Conservation (phyloP, 1,140 invertebrate species). For the Nylanderia fulva region DNA sequence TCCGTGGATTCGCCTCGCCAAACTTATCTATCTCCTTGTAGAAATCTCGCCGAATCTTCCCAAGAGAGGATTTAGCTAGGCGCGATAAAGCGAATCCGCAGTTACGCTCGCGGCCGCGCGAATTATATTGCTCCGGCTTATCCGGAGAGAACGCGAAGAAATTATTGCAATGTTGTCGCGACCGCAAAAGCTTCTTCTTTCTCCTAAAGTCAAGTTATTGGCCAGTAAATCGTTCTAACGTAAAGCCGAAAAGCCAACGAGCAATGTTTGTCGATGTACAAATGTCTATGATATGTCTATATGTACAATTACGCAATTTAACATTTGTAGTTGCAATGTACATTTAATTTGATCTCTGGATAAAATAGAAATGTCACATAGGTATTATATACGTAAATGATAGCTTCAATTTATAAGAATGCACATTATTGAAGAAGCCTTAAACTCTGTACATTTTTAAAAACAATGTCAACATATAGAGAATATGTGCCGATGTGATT, state of each 20-base stretch:
- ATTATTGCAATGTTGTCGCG: constrained; percentile 31
- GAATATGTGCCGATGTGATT: neutral
- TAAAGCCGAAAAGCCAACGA: too few species aligned
- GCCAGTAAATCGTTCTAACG: neutral
- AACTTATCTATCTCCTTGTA: constrained; percentile 72
- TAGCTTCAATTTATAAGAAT: neutral
- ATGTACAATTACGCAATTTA: neutral
- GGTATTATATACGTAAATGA: neutral
- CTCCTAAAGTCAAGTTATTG: neutral
- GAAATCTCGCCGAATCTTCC: constrained; percentile 70
- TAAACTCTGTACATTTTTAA: neutral
- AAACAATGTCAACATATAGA: neutral
- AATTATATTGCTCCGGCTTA: constrained; percentile 52
- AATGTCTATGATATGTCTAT: neutral
- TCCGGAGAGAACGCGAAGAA: constrained; percentile 27
- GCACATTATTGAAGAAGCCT: neutral
- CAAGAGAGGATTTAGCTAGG: constrained; percentile 61
- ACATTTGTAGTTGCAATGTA: neutral
- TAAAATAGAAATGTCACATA: neutral
- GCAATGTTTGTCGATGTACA: neutral
- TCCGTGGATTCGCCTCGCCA: constrained; percentile 38
- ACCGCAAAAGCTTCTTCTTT: neutral
- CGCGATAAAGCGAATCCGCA: constrained; percentile 67
- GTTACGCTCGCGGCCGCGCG: constrained; percentile 30
- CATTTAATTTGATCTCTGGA: neutral